Evolutionary conservation across 2,113 vertebrate genomes (phyloP).

Genomic region (Pardalotus punctatus): DNA sequence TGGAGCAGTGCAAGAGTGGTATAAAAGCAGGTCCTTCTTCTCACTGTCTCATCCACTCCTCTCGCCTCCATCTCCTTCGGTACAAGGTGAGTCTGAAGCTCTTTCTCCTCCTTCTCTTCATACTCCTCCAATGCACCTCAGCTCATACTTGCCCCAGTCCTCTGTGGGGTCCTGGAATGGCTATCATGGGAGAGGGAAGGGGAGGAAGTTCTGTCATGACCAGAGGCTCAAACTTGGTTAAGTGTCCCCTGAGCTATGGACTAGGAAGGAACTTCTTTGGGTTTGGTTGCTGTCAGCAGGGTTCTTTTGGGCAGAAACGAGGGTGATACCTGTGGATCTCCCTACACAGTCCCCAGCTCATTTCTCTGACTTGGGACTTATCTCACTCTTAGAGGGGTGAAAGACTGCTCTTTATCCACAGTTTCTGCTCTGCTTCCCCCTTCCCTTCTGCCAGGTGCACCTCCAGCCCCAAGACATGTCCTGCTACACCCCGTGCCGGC

Average conservation of each 20-base stretch:
- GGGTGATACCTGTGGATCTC: no score
- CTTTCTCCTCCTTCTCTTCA: not conserved
- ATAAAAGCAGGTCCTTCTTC: not conserved
- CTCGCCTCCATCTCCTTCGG: not conserved
- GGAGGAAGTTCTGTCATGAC: not conserved
- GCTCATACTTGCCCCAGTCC: not conserved
- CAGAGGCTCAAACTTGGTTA: not conserved
- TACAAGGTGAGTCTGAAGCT: not conserved
- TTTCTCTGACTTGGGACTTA: not conserved
- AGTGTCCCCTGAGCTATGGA: not conserved
- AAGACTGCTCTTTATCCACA: not conserved
- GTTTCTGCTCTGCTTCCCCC: not conserved
- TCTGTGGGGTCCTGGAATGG: not conserved
- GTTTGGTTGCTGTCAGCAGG: not conserved
- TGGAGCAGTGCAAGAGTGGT: not conserved
- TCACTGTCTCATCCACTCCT: not conserved
- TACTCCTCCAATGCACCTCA: not conserved
- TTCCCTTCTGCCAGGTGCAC: rapidly evolving
- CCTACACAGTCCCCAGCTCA: not conserved
- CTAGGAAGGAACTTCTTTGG: not conserved
- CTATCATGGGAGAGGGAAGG: rapidly evolving
- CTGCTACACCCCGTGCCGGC: not conserved
- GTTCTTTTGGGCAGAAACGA: not conserved
- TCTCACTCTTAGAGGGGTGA: not conserved
- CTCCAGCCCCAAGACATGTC: not conserved